Evolutionary conservation across 35 echinoderm and acorn worm species (phyloP).

Genomic region (Holothuria glaberrima): DNA sequence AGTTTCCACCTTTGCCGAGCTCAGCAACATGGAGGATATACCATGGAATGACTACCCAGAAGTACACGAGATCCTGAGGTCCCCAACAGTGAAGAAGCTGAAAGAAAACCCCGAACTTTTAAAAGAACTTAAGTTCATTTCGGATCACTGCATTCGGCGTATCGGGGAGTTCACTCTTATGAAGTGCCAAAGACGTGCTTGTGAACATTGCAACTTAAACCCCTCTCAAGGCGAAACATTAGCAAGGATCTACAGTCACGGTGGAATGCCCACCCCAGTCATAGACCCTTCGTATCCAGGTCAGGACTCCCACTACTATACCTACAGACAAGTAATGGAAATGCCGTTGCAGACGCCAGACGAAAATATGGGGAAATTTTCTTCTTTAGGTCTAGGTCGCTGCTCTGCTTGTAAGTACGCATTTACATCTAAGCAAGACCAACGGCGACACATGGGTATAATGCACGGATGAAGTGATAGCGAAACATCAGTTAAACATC

Average conservation of each 20-base stretch:
- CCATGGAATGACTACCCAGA: not conserved
- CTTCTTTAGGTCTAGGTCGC: too few species aligned
- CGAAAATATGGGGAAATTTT: too few species aligned
- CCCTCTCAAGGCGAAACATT: not conserved
- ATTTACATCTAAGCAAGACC: too few species aligned
- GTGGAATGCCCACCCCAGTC: not conserved
- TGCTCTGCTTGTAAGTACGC: too few species aligned
- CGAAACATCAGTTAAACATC: too few species aligned
- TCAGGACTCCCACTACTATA: too few species aligned
- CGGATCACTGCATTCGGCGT: not conserved
- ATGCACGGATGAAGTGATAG: too few species aligned
- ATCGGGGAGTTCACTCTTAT: not conserved
- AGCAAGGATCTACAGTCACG: not conserved
- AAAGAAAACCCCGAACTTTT: not conserved
- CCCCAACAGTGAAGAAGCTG: not conserved
- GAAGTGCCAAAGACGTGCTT: not conserved
- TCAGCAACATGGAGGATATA: not conserved
- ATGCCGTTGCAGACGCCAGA: too few species aligned
- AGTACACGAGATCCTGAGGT: not conserved
- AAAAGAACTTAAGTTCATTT: slow-evolving; percentile 10
- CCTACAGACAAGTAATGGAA: too few species aligned
- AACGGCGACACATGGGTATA: too few species aligned
- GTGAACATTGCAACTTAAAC: not conserved
- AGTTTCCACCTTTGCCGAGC: not conserved
- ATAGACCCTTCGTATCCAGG: too few species aligned